These are phyloP conservation scores for Pyxicephalus adspersus DNA, from an alignment of 2,113 vertebrate genomes.

Conservation along the genomic window DNA sequence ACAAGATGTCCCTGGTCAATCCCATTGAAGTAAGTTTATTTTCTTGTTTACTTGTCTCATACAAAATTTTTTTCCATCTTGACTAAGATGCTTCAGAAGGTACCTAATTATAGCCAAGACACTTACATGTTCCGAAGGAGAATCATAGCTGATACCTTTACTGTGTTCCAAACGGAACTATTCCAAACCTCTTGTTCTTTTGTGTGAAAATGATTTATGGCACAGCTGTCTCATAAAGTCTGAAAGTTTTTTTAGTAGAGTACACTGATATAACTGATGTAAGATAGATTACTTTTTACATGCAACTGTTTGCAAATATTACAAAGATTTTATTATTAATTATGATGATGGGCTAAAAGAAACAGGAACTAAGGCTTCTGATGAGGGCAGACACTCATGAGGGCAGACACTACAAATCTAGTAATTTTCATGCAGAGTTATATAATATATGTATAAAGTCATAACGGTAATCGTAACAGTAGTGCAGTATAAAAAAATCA, in stretches of 20 bases:
- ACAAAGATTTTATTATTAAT: background rate
- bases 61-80: slow-evolving; percentile 35
- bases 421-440: no score
- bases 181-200: background rate
- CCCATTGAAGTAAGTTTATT: slow-evolving; percentile 52
- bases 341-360: no score
- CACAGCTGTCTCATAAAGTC: background rate
- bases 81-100: slow-evolving; percentile 29
- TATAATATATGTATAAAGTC: no score
- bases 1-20: slow-evolving; percentile 31
- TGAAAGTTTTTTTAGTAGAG: background rate
- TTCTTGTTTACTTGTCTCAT: slow-evolving; percentile 48
- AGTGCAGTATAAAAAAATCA: no score
- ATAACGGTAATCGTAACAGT: no score
- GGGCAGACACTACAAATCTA: no score
- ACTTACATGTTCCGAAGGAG: slow-evolving; percentile 29
- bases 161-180: slow-evolving; percentile 13
- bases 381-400: no score
- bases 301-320: background rate
- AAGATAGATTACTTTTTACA: background rate
- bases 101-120: slow-evolving; percentile 48
- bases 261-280: background rate
- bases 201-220: slow-evolving; percentile 15
- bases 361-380: no score
- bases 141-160: slow-evolving; percentile 31